These are phyloP conservation scores for Bruchidius siliquastri DNA, from an alignment of 2,888 invertebrate species.

Conservation along the genomic window DNA sequence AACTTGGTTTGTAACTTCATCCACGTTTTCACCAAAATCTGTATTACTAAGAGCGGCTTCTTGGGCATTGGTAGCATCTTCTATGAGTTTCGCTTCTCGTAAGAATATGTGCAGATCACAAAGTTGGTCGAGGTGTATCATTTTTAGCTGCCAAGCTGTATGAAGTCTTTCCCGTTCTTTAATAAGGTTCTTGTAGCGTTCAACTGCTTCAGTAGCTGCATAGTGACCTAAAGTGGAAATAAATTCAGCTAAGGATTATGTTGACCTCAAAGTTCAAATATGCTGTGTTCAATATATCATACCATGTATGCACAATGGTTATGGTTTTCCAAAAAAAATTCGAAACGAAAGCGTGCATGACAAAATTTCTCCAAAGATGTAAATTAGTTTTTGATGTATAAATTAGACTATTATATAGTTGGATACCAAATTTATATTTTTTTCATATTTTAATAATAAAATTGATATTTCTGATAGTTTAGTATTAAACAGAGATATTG, in stretches of 20 bases:
- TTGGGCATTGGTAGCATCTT: conserved; percentile 82
- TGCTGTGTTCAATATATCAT: neutral
- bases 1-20: conserved; percentile 83
- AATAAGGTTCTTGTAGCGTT: conserved; percentile 70
- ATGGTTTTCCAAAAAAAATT: too few species aligned
- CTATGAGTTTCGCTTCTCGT: conserved; percentile 88
- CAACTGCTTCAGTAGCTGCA: conserved; percentile 72
- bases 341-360: too few species aligned
- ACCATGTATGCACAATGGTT: neutral
- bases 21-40: conserved; percentile 74
- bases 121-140: conserved; percentile 82
- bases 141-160: conserved; percentile 83
- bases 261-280: neutral
- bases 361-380: too few species aligned
- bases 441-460: neutral
- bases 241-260: neutral
- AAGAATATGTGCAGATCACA: conserved; percentile 93
- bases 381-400: too few species aligned
- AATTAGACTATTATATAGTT: too few species aligned
- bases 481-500: too few species aligned
- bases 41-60: conserved; percentile 68
- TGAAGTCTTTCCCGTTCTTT: conserved; percentile 76
- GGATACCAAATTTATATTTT: neutral
- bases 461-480: too few species aligned
- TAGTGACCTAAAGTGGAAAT: conserved; percentile 58